Evolutionary conservation across 2,797 vertebrate species (phyloP).

Genomic region (Ambastaia sidthimunki): DNA sequence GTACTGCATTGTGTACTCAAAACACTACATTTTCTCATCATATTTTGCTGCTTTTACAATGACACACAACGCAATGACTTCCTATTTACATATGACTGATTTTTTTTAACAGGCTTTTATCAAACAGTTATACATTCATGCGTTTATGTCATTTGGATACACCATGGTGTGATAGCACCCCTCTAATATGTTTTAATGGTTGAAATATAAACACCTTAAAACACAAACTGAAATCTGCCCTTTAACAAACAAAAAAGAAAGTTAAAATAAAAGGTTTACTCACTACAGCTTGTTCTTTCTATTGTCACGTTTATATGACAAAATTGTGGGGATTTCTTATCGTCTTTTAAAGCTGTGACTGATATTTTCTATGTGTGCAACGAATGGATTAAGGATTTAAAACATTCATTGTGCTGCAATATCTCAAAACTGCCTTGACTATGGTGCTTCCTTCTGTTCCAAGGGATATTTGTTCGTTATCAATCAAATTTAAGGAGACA

Average conservation of each 20-base stretch:
- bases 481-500: conserved; percentile 73
- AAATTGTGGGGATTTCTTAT: conserved; percentile 15
- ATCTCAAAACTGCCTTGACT: conserved; percentile 62
- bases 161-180: conserved; percentile 2
- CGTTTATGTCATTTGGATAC: neutral
- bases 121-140: neutral
- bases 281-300: too few species aligned
- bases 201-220: too few species aligned
- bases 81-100: conserved; percentile 1
- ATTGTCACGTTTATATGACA: too few species aligned
- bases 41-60: conserved; percentile 20
- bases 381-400: conserved; percentile 68
- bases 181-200: neutral
- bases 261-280: too few species aligned
- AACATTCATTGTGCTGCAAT: conserved; percentile 68
- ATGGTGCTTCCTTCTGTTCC: conserved; percentile 73
- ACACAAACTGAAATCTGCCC: neutral
- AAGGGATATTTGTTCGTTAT: conserved; percentile 80
- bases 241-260: neutral
- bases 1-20: conserved; percentile 11
- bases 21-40: neutral
- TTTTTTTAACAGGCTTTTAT: too few species aligned
- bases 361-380: conserved; percentile 61
- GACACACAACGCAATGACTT: neutral
- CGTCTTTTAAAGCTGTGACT: conserved; percentile 37